Base-by-base conservation (phyloP, 2,113 vertebrate genomes). In the Nerophis lumbriciformis region DNA sequence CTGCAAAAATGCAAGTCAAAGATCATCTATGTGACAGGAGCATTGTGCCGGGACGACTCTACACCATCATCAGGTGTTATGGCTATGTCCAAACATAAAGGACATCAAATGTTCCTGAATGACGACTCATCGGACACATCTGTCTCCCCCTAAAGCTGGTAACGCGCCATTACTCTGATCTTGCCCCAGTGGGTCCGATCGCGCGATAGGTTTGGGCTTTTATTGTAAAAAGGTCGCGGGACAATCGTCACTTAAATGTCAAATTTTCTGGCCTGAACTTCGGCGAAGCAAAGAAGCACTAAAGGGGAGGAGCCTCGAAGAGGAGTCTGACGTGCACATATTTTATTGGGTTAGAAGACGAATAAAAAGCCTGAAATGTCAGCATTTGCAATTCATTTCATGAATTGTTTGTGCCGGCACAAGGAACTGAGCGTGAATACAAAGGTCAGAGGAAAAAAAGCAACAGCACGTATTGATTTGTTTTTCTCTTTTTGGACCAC, bases 211-310 rank as follows among this genome's bases (percentile, higher is more conserved):
- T 28, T 28, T 61, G 73, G 63, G 69, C n/a, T 53, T 71, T 69
- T 81, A 81, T 87, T 78, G 50, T 78, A 79, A 78, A 87, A 89
- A 85, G 80, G 80, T 88, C 88, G 83, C 47, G 75, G 75, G 79
- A 75, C 77, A 83, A 85, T 88, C 84, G 83, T 78, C 83, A 84
- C 72, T 80, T 81, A 89, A 87, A 88, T 86, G 82, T 88, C 85
- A 88, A 88, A 88, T 76, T 66, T 39, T 81, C 65, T 64, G 79
- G 77, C 70, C 49, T 73, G 60, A 55, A 67, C 63, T n/a, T 4
- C 35, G 28, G 28, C 28, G 69, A 8, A 9, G 39, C 39, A 8
- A 39, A 39, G 38, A 42, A 10, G 39, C 39, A 42, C 42, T 11
- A 45, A 45, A 11, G 4, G 10, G 42, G 10, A 11, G 42, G 11